phyloP scores from a whole-genome alignment of 2,113 vertebrate genomes.

The Stomatorhinus ivindoensis region DNA sequence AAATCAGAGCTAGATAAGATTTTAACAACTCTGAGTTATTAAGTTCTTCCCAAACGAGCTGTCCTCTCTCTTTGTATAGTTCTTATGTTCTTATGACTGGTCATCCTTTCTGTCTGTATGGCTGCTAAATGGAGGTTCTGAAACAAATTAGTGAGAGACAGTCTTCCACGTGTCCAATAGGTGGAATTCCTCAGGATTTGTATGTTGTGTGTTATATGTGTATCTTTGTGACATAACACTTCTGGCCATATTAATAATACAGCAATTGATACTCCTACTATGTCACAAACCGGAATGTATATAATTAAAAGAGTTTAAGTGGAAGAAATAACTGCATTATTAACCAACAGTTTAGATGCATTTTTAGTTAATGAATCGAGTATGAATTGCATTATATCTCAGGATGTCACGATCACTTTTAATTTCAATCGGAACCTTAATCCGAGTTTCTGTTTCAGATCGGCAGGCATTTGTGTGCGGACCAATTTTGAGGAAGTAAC shows the following conservation, averaged over 20 bases:
- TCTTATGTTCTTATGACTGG: no score
- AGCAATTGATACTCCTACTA: neutral
- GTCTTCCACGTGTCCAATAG: neutral
- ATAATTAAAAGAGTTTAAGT: neutral
- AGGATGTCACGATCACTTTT: neutral
- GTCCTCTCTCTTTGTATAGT: no score
- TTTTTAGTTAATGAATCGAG: neutral
- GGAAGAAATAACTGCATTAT: neutral
- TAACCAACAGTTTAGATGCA: neutral
- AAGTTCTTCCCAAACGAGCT: no score
- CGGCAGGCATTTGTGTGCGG: conserved; percentile 14
- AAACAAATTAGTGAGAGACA: neutral
- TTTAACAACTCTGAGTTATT: no score
- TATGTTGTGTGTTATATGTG: neutral
- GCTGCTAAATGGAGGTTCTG: neutral
- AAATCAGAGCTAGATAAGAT: no score
- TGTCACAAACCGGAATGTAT: neutral
- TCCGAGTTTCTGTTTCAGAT: neutral
- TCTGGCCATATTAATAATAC: neutral
- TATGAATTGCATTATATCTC: neutral
- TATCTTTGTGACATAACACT: neutral
- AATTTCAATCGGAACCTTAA: neutral
- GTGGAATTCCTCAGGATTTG: neutral
- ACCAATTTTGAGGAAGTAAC: conserved; percentile 48
- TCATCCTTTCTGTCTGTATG: neutral